A percentile compares a stretch with the other conserved stretches of the same genome.
Conservation (phyloP, 2,797 vertebrate genomes). For the Chelonia mydas region DNA sequence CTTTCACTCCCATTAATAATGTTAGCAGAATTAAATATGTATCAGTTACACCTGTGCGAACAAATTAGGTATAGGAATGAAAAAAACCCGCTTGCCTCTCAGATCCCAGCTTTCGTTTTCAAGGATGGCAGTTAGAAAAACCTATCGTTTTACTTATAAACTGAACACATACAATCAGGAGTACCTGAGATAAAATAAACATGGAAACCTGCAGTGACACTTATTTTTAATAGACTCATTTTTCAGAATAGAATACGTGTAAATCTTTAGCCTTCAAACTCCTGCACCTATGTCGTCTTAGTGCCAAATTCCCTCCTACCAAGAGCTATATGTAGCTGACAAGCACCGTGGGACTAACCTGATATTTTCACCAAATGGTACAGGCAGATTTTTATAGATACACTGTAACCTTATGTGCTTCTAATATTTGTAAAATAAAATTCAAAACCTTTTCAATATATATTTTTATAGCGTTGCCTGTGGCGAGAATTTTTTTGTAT, state of each 20-base stretch:
- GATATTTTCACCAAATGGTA: background rate
- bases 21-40: slow-evolving; percentile 27
- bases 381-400: background rate
- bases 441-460: background rate
- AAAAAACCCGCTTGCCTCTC: slow-evolving; percentile 44
- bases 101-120: slow-evolving; percentile 56
- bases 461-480: background rate
- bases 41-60: slow-evolving; percentile 19
- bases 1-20: background rate
- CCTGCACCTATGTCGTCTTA: background rate
- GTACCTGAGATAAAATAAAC: slow-evolving; percentile 67
- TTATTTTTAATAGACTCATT: slow-evolving; percentile 63
- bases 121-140: slow-evolving; percentile 60
- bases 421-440: background rate
- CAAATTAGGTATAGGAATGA: slow-evolving; percentile 49
- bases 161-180: slow-evolving; percentile 33
- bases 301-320: background rate
- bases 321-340: background rate
- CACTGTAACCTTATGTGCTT: background rate
- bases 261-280: slow-evolving; percentile 50
- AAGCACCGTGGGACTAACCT: accelerated
- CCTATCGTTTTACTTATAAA: slow-evolving; percentile 61
- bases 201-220: slow-evolving; percentile 59
- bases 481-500: background rate
- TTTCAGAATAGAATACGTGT: slow-evolving; percentile 55